Evolutionary conservation across 2,797 vertebrate species (phyloP).

Genomic region (Hydrolagus colliei): DNA sequence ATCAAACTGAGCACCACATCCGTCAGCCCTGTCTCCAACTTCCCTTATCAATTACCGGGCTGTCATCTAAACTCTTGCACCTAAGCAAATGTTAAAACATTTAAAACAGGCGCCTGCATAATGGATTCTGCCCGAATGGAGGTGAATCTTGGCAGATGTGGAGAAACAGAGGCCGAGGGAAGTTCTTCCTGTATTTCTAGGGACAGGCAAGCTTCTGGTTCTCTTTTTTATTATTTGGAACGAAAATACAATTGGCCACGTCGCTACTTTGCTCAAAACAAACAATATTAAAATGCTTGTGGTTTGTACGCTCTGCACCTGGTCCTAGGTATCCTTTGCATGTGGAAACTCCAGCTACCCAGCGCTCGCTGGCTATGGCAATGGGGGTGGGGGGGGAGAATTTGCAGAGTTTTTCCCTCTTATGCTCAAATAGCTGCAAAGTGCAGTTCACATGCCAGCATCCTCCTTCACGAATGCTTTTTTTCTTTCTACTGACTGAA

Average conservation of each 20-base stretch:
- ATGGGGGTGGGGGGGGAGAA: too few relatives aligned
- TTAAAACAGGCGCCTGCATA: slow-evolving; percentile 34
- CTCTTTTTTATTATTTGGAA: background rate
- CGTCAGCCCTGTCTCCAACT: slow-evolving; percentile 46
- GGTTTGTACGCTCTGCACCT: background rate
- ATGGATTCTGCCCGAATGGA: background rate
- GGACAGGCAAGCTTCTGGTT: background rate
- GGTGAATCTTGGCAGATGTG: slow-evolving; percentile 7
- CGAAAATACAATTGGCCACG: background rate
- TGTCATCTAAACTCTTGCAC: slow-evolving; percentile 42
- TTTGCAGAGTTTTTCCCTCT: too few relatives aligned
- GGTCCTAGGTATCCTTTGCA: background rate
- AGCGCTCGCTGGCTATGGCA: too few relatives aligned
- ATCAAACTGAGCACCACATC: slow-evolving; percentile 45
- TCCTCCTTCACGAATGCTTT: too few relatives aligned
- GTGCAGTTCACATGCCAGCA: too few relatives aligned
- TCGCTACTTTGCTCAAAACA: background rate
- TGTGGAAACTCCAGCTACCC: too few relatives aligned
- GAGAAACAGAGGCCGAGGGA: background rate
- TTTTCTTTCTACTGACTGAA: too few relatives aligned
- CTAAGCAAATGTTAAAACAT: slow-evolving; percentile 50
- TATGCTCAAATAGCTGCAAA: too few relatives aligned
- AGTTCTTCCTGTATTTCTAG: background rate
- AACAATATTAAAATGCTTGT: background rate
- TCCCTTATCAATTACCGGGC: slow-evolving; percentile 45